These are phyloP conservation scores for Shargacucullia verbasci DNA, from an alignment of 2,888 invertebrate genomes.

Conservation along the genomic window DNA sequence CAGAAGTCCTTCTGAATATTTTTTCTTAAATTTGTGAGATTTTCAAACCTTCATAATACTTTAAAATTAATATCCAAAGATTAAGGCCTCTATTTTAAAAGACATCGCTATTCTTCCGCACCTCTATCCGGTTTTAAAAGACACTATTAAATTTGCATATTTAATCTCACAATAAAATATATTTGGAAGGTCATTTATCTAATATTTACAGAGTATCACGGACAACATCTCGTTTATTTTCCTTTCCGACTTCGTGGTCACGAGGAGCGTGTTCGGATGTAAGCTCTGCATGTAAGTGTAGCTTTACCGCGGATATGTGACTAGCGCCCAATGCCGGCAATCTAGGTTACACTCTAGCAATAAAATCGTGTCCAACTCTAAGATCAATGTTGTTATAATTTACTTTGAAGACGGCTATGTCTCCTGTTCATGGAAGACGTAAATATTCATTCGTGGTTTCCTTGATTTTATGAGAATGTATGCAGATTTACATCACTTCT, in stretches of 20 bases:
- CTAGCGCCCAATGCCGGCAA: constrained; percentile 6
- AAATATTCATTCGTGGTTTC: constrained; percentile 37
- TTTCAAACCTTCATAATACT: too few species aligned
- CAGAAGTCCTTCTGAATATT: too few species aligned
- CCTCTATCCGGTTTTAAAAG: constrained; percentile 3
- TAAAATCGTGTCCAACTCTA: constrained; percentile 23
- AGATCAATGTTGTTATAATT: constrained; percentile 24
- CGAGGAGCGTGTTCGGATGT: constrained; percentile 31
- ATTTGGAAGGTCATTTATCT: constrained; percentile 29
- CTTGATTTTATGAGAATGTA: constrained; percentile 13
- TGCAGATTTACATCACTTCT: neutral
- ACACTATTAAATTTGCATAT: constrained; percentile 32
- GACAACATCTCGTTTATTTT: constrained; percentile 32
- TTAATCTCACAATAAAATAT: neutral
- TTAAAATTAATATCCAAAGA: neutral
- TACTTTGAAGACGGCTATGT: constrained; percentile 24
- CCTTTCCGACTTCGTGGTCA: constrained; percentile 22
- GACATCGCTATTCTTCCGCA: constrained; percentile 13
- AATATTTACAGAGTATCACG: constrained; percentile 9
- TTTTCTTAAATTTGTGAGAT: too few species aligned
- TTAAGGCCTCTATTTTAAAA: constrained; percentile 11
- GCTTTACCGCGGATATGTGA: constrained; percentile 27
- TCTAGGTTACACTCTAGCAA: constrained; percentile 24
- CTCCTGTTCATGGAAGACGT: constrained; percentile 15
- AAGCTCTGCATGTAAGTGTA: constrained; percentile 22